phyloP scores from a whole-genome alignment of 37 sponge, comb jelly and placozoan species.

The Spongilla lacustris region DNA sequence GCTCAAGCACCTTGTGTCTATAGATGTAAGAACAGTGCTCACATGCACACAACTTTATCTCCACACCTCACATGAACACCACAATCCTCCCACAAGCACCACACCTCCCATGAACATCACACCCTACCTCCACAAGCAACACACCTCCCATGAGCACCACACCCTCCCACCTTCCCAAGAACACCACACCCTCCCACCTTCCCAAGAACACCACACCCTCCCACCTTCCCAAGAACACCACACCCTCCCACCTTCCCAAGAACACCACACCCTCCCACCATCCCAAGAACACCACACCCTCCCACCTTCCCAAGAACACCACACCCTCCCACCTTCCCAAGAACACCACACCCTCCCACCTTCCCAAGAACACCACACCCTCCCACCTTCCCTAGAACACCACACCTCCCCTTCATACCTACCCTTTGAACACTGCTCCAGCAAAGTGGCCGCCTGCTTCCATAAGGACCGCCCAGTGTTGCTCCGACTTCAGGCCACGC shows the following conservation, averaged over 20 bases:
- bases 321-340: too few species aligned
- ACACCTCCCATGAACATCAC: too few species aligned
- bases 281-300: background rate
- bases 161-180: slow-evolving; percentile 50
- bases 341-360: background rate
- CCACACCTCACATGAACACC: too few species aligned
- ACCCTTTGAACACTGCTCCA: slow-evolving; percentile 93
- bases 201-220: too few species aligned
- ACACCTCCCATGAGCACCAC: too few species aligned
- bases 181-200: too few species aligned
- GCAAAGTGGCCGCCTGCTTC: slow-evolving; percentile 93
- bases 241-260: slow-evolving; percentile 47
- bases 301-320: too few species aligned
- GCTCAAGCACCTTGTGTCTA: slow-evolving; percentile 56
- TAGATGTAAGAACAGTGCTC: background rate
- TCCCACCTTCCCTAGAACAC: too few species aligned
- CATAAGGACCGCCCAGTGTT: slow-evolving; percentile 77
- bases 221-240: too few species aligned
- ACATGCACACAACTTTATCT: slow-evolving; percentile 9
- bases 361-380: too few species aligned
- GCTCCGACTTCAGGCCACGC: background rate
- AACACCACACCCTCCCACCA: too few species aligned
- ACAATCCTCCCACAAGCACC: background rate
- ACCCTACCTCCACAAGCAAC: too few species aligned
- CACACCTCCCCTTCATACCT: background rate